Evolutionary conservation across 2,797 vertebrate species (phyloP).

Genomic region (Poecilia picta): DNA sequence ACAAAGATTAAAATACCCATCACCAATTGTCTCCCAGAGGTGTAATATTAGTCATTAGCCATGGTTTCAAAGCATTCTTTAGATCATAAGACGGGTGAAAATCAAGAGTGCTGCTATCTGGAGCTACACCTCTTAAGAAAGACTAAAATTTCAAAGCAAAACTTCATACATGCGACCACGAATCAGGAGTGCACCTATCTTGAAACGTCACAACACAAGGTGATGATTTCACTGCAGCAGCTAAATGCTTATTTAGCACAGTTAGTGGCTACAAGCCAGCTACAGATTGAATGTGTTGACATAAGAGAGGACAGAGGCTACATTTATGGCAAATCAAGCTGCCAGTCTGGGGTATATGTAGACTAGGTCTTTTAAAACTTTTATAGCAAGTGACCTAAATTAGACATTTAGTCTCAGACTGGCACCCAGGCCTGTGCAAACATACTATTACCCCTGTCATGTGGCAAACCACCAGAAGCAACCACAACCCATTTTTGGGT

Average conservation of each 20-base stretch:
- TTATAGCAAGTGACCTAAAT: slow-evolving; percentile 75
- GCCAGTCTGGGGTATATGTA: slow-evolving; percentile 68
- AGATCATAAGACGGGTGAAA: slow-evolving; percentile 19
- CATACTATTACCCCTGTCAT: slow-evolving; percentile 74
- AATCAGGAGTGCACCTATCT: slow-evolving; percentile 7
- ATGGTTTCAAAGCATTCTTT: slow-evolving; percentile 52
- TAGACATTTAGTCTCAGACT: slow-evolving; percentile 74
- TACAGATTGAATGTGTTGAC: slow-evolving; percentile 65
- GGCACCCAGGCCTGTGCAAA: slow-evolving; percentile 66
- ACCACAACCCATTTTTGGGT: slow-evolving; percentile 63
- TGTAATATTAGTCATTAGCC: slow-evolving; percentile 30
- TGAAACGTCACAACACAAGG: slow-evolving; percentile 30
- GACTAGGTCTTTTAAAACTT: slow-evolving; percentile 68
- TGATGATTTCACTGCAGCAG: slow-evolving; percentile 47
- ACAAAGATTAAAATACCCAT: slow-evolving; percentile 43
- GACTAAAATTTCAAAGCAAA: slow-evolving; percentile 37
- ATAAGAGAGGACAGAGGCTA: slow-evolving; percentile 59
- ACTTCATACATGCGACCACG: not conserved
- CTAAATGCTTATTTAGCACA: slow-evolving; percentile 51
- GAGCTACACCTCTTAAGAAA: slow-evolving; percentile 1
- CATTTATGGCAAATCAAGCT: slow-evolving; percentile 65
- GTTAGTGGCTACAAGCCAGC: slow-evolving; percentile 51
- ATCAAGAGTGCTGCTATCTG: slow-evolving; percentile 20
- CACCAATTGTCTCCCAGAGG: slow-evolving; percentile 33
- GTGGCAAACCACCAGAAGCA: slow-evolving; percentile 68